Base-by-base conservation (phyloP, 1,140 invertebrate genomes). In the Anastrepha ludens region DNA sequence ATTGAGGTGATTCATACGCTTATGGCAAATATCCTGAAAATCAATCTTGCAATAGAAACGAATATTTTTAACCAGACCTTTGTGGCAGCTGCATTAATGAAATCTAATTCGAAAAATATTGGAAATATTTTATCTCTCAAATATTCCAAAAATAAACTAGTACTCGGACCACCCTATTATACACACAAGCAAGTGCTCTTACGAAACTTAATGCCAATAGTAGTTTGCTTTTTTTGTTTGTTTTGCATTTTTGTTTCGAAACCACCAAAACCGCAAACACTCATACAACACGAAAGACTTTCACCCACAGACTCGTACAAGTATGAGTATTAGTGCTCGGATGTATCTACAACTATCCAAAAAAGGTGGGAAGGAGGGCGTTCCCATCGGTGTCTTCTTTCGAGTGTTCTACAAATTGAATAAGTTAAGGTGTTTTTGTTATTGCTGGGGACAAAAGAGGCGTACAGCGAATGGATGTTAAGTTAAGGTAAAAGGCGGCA, bases 351-450 rank as follows among this genome's bases (percentile, higher is more conserved):
- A 58, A 58, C 7, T 13, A 64, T 47, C 15, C 11, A 41, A 13
- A n/a, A 44, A 17, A 74, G 70, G 13, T 13, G 44, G 15, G 13
- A 8, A 50, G n/a, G 17, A 44, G 13, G 70, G 44, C 44, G 39
- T 74, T 74, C 8, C 44, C n/a, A 47, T 44, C 41, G 15, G 44
- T 74, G 44, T 11, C 11, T 47, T 15, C 70, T 74, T 74, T 47
- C 70, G 70, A 11, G 17, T 74, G 70, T 74, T 74, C 5, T 13
- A 74, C 70, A 74, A 74, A 74, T 74, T 50, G 70, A 74, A 74
- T 74, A 17, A 74, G 70, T 74, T 74, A 6, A 47, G 60, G 8
- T 67, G n/a, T 15, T 67, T 4, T 41, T 70, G 20, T 44, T 70
- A 11, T 70, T 47, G 44, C n/a, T 41, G 17, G 8, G 7, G 44